Evolutionary conservation across 2,797 vertebrate species (phyloP).

Genomic region (Hippopotamyrus pictus): DNA sequence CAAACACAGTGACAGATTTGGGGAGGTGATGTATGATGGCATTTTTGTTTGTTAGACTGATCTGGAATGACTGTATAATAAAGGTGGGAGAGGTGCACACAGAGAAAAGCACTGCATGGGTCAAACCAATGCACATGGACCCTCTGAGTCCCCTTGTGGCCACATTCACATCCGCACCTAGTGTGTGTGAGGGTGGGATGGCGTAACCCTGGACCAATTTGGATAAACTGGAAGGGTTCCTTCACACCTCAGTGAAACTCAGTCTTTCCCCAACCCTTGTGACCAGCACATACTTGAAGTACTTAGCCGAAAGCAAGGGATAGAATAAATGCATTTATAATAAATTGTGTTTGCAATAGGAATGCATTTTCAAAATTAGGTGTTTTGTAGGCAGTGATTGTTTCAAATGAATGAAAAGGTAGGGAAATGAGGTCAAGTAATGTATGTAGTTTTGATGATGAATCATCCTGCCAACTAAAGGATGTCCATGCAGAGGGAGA

Average conservation of each 20-base stretch:
- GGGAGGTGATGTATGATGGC: background rate
- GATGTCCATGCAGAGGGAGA: background rate
- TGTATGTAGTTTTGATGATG: background rate
- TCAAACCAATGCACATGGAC: background rate
- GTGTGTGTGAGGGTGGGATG: background rate
- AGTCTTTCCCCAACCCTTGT: conserved; percentile 17
- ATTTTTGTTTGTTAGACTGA: background rate
- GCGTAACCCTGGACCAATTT: background rate
- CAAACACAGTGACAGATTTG: background rate
- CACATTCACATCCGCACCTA: background rate
- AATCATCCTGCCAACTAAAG: background rate
- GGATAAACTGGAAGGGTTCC: background rate
- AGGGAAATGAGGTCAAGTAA: background rate
- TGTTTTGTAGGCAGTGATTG: background rate
- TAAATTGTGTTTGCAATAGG: conserved; percentile 11
- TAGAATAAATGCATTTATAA: conserved; percentile 6
- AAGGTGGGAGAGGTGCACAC: background rate
- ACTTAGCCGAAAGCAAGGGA: background rate
- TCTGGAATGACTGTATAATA: background rate
- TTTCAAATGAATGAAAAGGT: background rate
- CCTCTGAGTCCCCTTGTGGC: background rate
- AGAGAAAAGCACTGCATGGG: background rate
- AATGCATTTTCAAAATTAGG: background rate
- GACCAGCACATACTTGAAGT: background rate
- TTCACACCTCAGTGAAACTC: conserved; percentile 11